Percentiles rank a stretch among this genome's conserved stretches.
Conservation (phyloP, 2,113 vertebrate species). For the Axis porcinus region DNA sequence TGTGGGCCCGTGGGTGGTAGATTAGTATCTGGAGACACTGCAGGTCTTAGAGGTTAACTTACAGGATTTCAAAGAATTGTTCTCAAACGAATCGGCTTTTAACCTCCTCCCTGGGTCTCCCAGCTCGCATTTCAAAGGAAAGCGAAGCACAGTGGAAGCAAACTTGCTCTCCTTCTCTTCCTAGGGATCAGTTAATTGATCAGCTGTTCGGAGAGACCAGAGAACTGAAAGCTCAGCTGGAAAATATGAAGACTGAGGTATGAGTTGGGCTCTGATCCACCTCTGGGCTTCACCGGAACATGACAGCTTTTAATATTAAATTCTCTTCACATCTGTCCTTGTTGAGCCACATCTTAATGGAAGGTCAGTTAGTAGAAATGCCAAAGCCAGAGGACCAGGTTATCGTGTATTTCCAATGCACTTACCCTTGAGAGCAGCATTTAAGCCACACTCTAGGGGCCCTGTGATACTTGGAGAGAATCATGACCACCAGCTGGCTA, state of each 20-base stretch:
- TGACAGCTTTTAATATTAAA: neutral
- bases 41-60: neutral
- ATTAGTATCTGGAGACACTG: neutral
- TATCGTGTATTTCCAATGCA: rapidly evolving
- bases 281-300: neutral
- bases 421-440: neutral
- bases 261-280: neutral
- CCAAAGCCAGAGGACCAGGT: neutral
- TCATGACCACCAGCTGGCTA: neutral
- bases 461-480: neutral
- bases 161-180: constrained; percentile 19
- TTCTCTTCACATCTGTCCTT: neutral
- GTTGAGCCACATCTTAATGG: neutral
- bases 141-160: neutral
- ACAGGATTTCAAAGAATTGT: neutral
- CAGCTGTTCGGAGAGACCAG: constrained; percentile 90
- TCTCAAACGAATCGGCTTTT: neutral
- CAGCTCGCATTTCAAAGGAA: neutral
- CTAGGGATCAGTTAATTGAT: constrained; percentile 92
- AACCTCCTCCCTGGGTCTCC: neutral
- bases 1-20: neutral
- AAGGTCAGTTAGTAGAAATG: neutral
- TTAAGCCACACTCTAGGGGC: neutral
- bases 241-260: constrained; percentile 91
- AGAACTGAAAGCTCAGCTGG: constrained; percentile 90